Percentiles rank a stretch among this genome's conserved stretches.
Evolutionary conservation across 37 sponge, comb jelly and placozoan genomes (phyloP).

Genomic region (Hexactinellida sp.): DNA sequence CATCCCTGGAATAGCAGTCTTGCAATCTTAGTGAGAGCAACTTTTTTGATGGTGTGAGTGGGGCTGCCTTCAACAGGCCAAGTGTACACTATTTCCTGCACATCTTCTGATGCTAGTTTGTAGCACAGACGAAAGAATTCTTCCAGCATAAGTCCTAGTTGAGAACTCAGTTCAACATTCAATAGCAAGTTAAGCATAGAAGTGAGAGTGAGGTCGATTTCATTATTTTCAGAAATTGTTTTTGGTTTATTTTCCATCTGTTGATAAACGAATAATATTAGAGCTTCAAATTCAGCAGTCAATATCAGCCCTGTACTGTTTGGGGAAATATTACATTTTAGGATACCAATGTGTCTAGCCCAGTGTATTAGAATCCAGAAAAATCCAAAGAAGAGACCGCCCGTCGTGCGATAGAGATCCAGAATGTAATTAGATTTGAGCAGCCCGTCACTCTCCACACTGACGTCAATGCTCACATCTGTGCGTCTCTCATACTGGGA

Average conservation of each 20-base stretch:
- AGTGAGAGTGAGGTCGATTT: not conserved
- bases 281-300: constrained; percentile 7
- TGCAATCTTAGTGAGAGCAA: not conserved
- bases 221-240: not conserved
- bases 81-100: not conserved
- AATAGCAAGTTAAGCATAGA: not conserved
- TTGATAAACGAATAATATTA: not conserved
- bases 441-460: not conserved
- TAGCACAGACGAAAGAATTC: not conserved
- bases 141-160: not conserved
- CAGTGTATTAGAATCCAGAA: constrained; percentile 2
- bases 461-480: not conserved
- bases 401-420: not conserved
- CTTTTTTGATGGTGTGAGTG: not conserved
- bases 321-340: not conserved
- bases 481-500: not conserved
- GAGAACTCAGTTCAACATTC: not conserved
- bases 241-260: not conserved
- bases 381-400: not conserved
- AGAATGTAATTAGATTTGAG: not conserved
- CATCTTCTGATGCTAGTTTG: not conserved
- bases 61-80: not conserved
- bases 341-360: not conserved
- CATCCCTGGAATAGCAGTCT: not conserved
- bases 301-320: not conserved